Percentiles rank a stretch among this genome's conserved stretches.
Conservation (phyloP, 1,140 invertebrate genomes). For the Megathymus violae region DNA sequence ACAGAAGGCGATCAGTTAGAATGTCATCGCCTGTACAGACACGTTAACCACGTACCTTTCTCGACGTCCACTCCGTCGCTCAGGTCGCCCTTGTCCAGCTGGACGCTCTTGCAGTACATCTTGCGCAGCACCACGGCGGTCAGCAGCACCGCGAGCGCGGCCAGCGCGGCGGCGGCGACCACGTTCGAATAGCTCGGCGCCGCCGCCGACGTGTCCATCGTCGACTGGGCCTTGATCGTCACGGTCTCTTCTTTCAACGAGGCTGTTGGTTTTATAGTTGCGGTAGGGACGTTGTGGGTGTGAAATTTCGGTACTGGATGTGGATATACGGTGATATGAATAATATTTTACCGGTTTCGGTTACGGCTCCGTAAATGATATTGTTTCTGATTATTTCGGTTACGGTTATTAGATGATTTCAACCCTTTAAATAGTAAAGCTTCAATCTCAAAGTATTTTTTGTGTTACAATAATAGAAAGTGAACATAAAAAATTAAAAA, state of each 20-base stretch:
- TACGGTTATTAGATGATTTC: too few relatives aligned
- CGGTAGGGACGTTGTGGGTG: too few relatives aligned
- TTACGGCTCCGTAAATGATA: too few relatives aligned
- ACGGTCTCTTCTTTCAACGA: conserved; percentile 65
- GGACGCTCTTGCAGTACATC: conserved; percentile 53
- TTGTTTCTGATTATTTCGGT: too few relatives aligned
- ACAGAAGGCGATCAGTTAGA: too few relatives aligned
- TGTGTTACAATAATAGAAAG: too few relatives aligned
- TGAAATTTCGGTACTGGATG: too few relatives aligned
- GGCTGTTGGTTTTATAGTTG: conserved; percentile 44
- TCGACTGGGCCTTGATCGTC: conserved; percentile 65
- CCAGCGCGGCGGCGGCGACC: conserved; percentile 53
- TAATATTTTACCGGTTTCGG: too few relatives aligned
- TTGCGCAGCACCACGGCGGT: conserved; percentile 54
- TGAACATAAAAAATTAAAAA: too few relatives aligned
- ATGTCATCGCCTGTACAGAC: background rate
- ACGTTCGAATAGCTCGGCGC: conserved; percentile 53
- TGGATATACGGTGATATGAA: too few relatives aligned
- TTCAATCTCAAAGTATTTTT: too few relatives aligned
- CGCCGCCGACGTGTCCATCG: conserved; percentile 54
- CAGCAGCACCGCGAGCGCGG: conserved; percentile 54
- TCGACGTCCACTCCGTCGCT: conserved; percentile 56
- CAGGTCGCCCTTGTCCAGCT: conserved; percentile 50
- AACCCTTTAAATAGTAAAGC: too few relatives aligned
- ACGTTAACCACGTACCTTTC: conserved; percentile 53